Conservation (phyloP, 2,797 vertebrate species). For the Monodelphis domestica region DNA sequence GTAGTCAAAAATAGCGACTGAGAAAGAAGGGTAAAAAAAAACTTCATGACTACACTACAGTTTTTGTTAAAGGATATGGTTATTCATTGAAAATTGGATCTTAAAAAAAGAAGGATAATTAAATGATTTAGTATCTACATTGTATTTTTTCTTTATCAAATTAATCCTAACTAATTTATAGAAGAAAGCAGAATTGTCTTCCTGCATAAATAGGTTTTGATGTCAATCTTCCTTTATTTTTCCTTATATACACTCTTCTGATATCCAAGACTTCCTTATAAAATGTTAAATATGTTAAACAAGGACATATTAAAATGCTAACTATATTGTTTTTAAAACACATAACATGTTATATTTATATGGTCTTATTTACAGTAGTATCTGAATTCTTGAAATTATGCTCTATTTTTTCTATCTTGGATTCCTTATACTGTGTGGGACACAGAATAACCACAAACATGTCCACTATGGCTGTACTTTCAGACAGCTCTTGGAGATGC, state of each 20-base stretch:
- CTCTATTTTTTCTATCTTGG: background rate
- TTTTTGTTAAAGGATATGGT: background rate
- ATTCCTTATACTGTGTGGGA: background rate
- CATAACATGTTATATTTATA: background rate
- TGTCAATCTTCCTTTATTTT: background rate
- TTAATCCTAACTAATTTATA: background rate
- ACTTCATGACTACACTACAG: background rate
- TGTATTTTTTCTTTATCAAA: background rate
- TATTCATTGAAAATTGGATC: background rate
- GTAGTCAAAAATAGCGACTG: slow-evolving; percentile 54
- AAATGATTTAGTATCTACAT: background rate
- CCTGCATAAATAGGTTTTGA: background rate
- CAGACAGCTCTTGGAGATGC: background rate
- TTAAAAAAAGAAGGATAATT: background rate
- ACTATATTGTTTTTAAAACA: background rate
- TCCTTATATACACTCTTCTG: background rate
- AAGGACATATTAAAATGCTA: too few relatives aligned
- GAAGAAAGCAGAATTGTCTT: background rate
- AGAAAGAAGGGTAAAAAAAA: slow-evolving; percentile 48
- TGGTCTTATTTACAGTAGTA: background rate
- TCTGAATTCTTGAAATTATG: slow-evolving; percentile 22
- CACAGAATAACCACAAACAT: background rate
- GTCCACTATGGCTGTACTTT: background rate
- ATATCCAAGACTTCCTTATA: background rate
- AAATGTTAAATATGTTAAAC: background rate